Base-by-base conservation (phyloP, 1,140 invertebrate species). In the Lutraria rhynchaena region DNA sequence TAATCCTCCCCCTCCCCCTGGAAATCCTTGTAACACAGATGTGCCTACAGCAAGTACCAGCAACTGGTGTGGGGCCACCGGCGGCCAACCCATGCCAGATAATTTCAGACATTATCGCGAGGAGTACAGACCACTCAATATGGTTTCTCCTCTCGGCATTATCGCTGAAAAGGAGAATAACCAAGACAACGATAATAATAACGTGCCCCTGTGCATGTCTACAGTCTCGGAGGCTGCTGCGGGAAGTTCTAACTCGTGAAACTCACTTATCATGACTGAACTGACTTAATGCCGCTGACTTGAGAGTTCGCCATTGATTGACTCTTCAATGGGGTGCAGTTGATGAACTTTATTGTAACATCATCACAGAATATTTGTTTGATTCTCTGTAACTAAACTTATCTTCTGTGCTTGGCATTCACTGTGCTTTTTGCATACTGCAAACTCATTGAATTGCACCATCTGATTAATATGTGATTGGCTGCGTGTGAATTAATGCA, bases 191-290 rank as follows among this genome's bases (percentile, higher is more conserved):
- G 46, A 44, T 11, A 67, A 67, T 37, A 63, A 67, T 44, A 67
- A 69, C 75, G 55, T 78, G 75, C 75, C 75, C 75, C 27, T 76
- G 74, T 44, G 58, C 41, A 76, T 76, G 57, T n/a, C 57, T 1
- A 17, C 41, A 41, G 22, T 55, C 27, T 33, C 63, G 31, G 24
- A 53, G 61, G 27, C 35, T 24, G 61, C 60, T 24, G 63, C 53
- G 11, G 57, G 5, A 44, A 74, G 71, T 74, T 74, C 55, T 29
- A 27, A 37, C n/a, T 60, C 71, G n/a, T 74, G 71, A 74, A 51
- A 37, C 53, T 55, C n/a, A n/a, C 53, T 11, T 17, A 71, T 71
- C 69, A 55, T 46, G 33, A 29, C 29, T 71, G 33, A 35, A 57
- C 29, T 46, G 35, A 65, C 37, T 65, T 65, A 19, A 65, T 22